Evolutionary conservation across 1,140 invertebrate genomes (phyloP).

Genomic region (Dinoponera quadriceps): DNA sequence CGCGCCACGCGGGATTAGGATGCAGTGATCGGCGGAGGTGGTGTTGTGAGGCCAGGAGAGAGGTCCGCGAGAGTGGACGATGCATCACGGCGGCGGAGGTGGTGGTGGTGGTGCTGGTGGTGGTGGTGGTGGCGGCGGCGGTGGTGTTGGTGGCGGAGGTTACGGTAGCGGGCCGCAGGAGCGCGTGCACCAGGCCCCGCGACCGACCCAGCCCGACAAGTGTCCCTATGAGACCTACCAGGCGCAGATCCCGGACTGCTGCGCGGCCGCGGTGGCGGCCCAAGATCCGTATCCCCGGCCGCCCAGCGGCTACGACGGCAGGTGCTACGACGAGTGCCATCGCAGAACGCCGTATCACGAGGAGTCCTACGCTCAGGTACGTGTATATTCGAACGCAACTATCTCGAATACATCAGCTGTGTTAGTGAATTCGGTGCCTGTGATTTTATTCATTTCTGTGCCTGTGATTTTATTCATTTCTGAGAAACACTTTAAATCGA

Average conservation of each 20-base stretch:
- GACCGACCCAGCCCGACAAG: constrained; percentile 78
- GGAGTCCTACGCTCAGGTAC: constrained; percentile 82
- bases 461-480: too few relatives aligned
- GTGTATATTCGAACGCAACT: neutral
- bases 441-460: too few relatives aligned
- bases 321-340: constrained; percentile 84
- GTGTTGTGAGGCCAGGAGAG: constrained; percentile 36
- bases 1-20: constrained; percentile 40
- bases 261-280: constrained; percentile 79
- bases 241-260: constrained; percentile 84
- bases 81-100: constrained; percentile 59
- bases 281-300: constrained; percentile 83
- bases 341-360: constrained; percentile 82
- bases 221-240: constrained; percentile 83
- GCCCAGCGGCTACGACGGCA: constrained; percentile 82
- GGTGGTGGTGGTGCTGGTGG: neutral
- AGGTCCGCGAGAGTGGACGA: constrained; percentile 59
- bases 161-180: constrained; percentile 83
- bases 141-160: constrained; percentile 49
- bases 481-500: too few relatives aligned
- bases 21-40: constrained; percentile 66
- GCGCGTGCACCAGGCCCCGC: constrained; percentile 81
- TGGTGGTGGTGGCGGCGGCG: neutral
- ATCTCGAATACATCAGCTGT: too few relatives aligned
- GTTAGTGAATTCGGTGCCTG: too few relatives aligned